Conservation (phyloP, 2,797 vertebrate species). For the Sternarchorhynchus goeldii region DNA sequence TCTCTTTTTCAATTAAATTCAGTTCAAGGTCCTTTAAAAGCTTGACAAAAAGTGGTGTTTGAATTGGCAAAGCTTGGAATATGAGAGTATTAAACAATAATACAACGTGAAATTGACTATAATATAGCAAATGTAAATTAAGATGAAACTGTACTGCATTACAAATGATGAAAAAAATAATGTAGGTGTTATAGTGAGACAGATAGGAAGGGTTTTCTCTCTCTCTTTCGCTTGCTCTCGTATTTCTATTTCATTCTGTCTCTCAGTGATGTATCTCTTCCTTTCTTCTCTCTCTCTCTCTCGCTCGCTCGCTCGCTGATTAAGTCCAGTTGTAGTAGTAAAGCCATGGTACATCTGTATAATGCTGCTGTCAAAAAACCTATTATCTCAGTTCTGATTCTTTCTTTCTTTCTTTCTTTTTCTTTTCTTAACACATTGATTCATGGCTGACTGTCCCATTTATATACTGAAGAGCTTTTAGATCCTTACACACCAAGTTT, state of each 20-base stretch:
- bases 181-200: too few species aligned
- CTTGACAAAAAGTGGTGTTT: too few species aligned
- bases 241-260: not conserved
- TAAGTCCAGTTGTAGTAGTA: slow-evolving; percentile 35
- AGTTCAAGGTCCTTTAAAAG: too few species aligned
- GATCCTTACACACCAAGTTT: not conserved
- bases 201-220: not conserved
- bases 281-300: not conserved
- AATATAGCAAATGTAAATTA: too few species aligned
- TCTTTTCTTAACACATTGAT: not conserved
- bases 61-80: too few species aligned
- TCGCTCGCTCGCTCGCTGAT: slow-evolving; percentile 11
- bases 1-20: too few species aligned
- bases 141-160: too few species aligned
- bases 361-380: slow-evolving; percentile 38
- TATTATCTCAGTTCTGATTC: slow-evolving; percentile 26
- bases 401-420: not conserved
- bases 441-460: slow-evolving; percentile 8
- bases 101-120: too few species aligned
- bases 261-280: not conserved
- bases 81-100: too few species aligned
- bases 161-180: too few species aligned
- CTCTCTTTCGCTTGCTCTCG: not conserved
- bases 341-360: slow-evolving; percentile 31
- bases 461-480: not conserved